A percentile compares a stretch with the other conserved stretches of the same genome.
phyloP scores from a whole-genome alignment of 2,113 vertebrate genomes.

The Zapus hudsonius region DNA sequence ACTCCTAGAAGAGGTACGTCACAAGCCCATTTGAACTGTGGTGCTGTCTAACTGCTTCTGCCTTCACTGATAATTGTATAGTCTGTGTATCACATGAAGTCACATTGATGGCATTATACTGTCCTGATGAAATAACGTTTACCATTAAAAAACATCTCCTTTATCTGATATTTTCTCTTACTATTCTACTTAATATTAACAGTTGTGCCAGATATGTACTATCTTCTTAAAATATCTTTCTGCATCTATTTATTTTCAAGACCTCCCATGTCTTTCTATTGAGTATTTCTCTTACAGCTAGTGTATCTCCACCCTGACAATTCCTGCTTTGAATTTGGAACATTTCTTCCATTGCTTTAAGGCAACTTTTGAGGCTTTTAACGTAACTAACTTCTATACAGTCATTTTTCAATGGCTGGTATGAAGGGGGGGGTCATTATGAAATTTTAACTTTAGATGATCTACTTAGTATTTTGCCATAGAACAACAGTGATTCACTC shows the following conservation, averaged over 20 bases:
- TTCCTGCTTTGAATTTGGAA: background rate
- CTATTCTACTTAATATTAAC: background rate
- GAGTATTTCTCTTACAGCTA: background rate
- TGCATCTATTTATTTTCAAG: background rate
- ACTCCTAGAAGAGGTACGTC: no score
- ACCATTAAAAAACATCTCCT: background rate
- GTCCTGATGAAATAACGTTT: background rate
- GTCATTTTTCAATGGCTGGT: background rate
- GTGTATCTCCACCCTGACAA: background rate
- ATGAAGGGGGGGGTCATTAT: background rate
- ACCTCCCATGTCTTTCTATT: background rate
- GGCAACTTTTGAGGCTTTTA: background rate
- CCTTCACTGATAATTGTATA: background rate
- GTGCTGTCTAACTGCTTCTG: background rate
- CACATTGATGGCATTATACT: background rate
- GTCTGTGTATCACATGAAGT: background rate
- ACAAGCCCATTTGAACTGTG: no score
- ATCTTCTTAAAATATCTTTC: background rate
- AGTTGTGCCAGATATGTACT: background rate
- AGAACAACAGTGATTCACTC: background rate
- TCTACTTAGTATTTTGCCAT: background rate
- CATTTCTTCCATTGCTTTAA: background rate
- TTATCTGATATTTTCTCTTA: background rate
- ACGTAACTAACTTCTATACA: background rate
- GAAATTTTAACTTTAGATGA: slow-evolving; percentile 9